Base-by-base conservation (phyloP, 2,113 vertebrate genomes). In the Nyctereutes procyonoides region DNA sequence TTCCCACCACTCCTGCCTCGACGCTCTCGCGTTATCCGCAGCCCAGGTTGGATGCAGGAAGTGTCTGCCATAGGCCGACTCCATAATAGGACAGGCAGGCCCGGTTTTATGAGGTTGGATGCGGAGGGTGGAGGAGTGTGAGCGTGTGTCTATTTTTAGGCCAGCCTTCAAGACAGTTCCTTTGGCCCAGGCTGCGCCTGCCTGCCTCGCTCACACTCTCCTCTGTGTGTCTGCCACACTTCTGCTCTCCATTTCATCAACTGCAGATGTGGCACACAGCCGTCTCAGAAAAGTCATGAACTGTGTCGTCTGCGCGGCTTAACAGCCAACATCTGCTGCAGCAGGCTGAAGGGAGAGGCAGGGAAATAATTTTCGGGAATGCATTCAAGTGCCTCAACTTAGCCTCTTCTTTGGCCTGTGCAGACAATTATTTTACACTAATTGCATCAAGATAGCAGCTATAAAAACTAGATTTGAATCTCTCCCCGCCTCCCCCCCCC, bases 261-360 rank as follows among this genome's bases (percentile, higher is more conserved):
- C 98, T 99, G 97, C 99, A 99, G 99, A 99, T 99, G 99, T 99
- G 99, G 98, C 30, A 97, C 93, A 95, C 98, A 97, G 98, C 99
- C 98, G 98, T 98, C 98, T 97, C 98, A 92, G 97, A 98, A 98
- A 99, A 99, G 99, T 99, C 98, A 95, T 99, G 99, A 99, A 99
- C 99, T 99, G 98, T 98, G 98, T 99, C 98, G 98, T 99, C 99
- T 99, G 98, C 82, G 98, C 97, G 98, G 98, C 98, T 97, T 99
- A 99, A 98, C 99, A 99, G 98, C 98, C 98, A 98, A 98, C 99
- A 99, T 99, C 99, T 99, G 99, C 99, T 97, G 98, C 96, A 96
- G 98, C 99, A 94, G 98, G 98, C 99, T 98, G 98, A 95, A 98
- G 99, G 96, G 96, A 99, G 98, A 96, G 38, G 98, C 98, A 83